A percentile compares a stretch with the other conserved stretches of the same genome.
Conservation (phyloP, 1,140 invertebrate species). For the Cataglyphis hispanica region DNA sequence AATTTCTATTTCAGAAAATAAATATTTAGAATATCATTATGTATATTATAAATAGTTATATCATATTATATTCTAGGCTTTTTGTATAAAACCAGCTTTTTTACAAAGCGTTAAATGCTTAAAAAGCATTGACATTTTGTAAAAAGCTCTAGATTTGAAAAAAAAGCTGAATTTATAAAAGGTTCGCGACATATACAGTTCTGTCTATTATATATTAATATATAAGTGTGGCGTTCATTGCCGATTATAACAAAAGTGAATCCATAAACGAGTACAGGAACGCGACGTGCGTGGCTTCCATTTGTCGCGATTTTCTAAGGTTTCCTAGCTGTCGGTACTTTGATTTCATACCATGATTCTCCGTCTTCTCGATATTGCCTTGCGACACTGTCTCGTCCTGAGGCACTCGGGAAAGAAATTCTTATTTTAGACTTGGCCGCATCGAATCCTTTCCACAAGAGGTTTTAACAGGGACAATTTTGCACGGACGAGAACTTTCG, state of each 20-base stretch:
- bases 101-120: no score
- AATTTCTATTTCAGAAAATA: not conserved
- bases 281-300: constrained; percentile 11
- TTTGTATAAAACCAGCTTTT: not conserved
- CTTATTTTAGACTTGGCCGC: constrained; percentile 68
- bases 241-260: constrained; percentile 28
- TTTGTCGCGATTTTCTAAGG: constrained; percentile 15
- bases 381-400: constrained; percentile 64
- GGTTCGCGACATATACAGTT: no score
- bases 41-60: not conserved
- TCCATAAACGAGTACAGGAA: constrained; percentile 8
- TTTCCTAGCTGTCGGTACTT: constrained; percentile 55
- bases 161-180: no score
- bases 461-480: constrained; percentile 72
- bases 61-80: not conserved
- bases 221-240: not conserved
- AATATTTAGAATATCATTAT: not conserved
- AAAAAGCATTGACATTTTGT: no score
- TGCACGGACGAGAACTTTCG: constrained; percentile 66
- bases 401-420: constrained; percentile 59
- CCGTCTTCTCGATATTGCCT: constrained; percentile 63
- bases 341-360: constrained; percentile 58
- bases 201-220: not conserved
- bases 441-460: constrained; percentile 70
- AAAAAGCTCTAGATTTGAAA: no score